Percentiles rank a stretch among this genome's conserved stretches.
Conservation (phyloP, 92 coral and sea anemone species). For the Pocillopora meandrina region DNA sequence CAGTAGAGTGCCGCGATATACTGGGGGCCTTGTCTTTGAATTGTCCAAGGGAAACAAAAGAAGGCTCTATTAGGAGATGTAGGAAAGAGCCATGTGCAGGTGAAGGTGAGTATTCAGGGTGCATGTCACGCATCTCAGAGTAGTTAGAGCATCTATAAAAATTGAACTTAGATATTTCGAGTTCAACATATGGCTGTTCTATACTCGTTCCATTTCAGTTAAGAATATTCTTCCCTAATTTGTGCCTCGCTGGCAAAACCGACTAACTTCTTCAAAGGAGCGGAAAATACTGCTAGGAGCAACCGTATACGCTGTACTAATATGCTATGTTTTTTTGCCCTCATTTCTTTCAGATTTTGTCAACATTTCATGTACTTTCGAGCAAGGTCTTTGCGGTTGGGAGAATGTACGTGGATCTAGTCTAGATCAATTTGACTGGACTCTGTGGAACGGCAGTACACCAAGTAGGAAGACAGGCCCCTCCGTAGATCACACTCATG, state of each 20-base stretch:
- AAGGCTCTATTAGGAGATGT: conserved; percentile 45
- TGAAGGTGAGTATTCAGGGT: conserved; percentile 39
- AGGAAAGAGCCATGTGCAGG: conserved; percentile 51
- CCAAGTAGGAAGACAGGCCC: conserved; percentile 85
- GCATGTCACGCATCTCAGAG: too few relatives aligned
- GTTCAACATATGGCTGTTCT: too few relatives aligned
- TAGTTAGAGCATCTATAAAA: too few relatives aligned
- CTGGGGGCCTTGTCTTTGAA: conserved; percentile 48
- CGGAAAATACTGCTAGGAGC: too few relatives aligned
- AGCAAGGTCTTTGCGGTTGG: conserved; percentile 80
- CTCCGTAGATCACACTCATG: conserved; percentile 67
- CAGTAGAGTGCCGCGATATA: conserved; percentile 54
- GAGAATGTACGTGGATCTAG: conserved; percentile 42
- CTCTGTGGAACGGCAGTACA: conserved; percentile 56
- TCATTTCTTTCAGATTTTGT: conserved; percentile 39
- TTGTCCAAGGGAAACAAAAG: conserved; percentile 56
- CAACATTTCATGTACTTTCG: conserved; percentile 79
- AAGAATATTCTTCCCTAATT: too few relatives aligned
- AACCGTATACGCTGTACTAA: too few relatives aligned
- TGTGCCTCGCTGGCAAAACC: too few relatives aligned
- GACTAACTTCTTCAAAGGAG: too few relatives aligned
- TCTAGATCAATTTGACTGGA: conserved; percentile 79
- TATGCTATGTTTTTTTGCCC: neutral
- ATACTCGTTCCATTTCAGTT: too few relatives aligned
- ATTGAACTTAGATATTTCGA: too few relatives aligned